A percentile compares a stretch with the other conserved stretches of the same genome.
Evolutionary conservation across 2,113 vertebrate species (phyloP).

Genomic region (Microcebus murinus): DNA sequence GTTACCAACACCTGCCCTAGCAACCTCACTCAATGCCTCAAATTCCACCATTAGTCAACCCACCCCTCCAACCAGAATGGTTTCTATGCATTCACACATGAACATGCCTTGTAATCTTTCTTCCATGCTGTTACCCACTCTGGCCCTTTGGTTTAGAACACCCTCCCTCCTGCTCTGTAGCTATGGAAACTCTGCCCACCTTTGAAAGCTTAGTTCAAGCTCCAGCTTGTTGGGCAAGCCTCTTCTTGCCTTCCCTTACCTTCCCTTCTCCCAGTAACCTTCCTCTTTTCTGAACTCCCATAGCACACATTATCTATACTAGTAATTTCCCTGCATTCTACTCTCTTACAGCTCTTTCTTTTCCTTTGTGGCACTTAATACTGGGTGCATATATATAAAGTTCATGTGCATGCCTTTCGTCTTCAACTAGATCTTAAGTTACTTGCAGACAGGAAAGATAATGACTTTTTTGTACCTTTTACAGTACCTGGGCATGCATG

Average conservation of each 20-base stretch:
- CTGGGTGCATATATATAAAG: no score
- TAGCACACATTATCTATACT: rapidly evolving
- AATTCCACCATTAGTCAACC: background rate
- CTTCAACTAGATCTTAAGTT: background rate
- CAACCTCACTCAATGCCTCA: background rate
- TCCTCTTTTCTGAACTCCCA: background rate
- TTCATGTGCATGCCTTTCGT: background rate
- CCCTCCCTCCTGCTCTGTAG: no score
- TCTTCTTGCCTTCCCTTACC: no score
- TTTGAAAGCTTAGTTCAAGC: background rate
- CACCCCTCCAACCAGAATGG: background rate
- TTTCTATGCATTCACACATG: background rate
- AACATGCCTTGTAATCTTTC: no score
- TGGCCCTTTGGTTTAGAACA: background rate
- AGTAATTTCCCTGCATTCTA: background rate
- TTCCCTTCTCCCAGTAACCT: background rate
- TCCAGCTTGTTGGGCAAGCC: background rate
- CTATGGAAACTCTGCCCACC: background rate
- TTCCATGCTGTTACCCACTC: rapidly evolving
- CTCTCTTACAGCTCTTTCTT: no score
- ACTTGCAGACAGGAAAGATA: background rate
- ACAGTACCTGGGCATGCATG: background rate
- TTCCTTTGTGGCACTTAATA: no score
- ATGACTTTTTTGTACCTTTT: background rate
- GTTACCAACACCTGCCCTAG: background rate